phyloP scores from a whole-genome alignment of 2,888 invertebrate species.

The Spatulosminthurus flaviceps region DNA sequence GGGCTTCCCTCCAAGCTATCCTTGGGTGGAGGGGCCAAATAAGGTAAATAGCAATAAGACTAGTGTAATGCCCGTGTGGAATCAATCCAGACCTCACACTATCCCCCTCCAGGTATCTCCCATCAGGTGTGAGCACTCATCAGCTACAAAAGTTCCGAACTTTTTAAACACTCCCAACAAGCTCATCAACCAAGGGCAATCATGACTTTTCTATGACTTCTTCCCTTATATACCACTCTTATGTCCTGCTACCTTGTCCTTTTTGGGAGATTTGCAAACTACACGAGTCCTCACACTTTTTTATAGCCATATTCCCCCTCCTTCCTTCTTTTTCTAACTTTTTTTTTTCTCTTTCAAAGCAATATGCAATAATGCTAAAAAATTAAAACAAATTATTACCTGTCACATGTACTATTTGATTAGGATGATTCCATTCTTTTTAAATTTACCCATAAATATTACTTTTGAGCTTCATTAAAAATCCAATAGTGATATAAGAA shows the following conservation, averaged over 20 bases:
- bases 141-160: conserved; percentile 11
- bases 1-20: conserved; percentile 8
- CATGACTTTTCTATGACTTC: too few relatives aligned
- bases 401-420: too few relatives aligned
- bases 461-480: too few relatives aligned
- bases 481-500: too few relatives aligned
- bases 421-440: too few relatives aligned
- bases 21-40: conserved; percentile 42
- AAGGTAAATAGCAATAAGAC: conserved; percentile 48
- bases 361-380: neutral
- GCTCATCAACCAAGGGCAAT: too few relatives aligned
- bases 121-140: conserved; percentile 30
- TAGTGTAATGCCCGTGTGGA: neutral
- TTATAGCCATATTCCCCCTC: neutral
- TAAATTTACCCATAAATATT: too few relatives aligned
- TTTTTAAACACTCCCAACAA: neutral
- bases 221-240: too few relatives aligned
- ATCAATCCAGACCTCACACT: conserved; percentile 37
- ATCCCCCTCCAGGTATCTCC: conserved; percentile 39
- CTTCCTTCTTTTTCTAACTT: neutral
- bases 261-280: too few relatives aligned
- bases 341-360: neutral
- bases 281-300: neutral
- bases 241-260: too few relatives aligned
- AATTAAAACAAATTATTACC: too few relatives aligned